phyloP scores from a whole-genome alignment of 2,113 vertebrate genomes.

The Apistogramma diplotaenia region DNA sequence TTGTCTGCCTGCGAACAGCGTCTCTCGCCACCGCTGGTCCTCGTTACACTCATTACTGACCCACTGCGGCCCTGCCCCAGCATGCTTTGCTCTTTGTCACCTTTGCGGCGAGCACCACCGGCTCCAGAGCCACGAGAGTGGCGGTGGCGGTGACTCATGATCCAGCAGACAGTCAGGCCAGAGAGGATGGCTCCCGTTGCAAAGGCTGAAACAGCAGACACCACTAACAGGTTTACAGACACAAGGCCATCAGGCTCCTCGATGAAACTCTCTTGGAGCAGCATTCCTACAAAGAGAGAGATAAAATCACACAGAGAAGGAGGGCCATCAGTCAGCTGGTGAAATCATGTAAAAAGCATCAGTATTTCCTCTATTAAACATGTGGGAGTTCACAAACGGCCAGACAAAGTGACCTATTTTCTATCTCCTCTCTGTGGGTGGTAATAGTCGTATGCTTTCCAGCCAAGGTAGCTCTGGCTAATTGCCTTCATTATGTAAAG shows the following conservation, averaged over 20 bases:
- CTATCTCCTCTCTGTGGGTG: constrained; percentile 43
- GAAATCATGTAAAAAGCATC: constrained; percentile 22
- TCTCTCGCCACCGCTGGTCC: constrained; percentile 79
- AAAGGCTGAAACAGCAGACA: constrained; percentile 92
- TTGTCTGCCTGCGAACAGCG: constrained; percentile 75
- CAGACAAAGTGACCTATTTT: constrained; percentile 44
- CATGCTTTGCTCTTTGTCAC: constrained; percentile 88
- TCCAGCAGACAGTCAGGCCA: constrained; percentile 92
- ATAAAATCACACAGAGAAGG: constrained; percentile 22
- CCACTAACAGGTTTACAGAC: constrained; percentile 91
- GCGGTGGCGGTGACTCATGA: constrained; percentile 89
- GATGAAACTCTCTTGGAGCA: constrained; percentile 88
- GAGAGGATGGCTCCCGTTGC: constrained; percentile 91
- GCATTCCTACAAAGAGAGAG: constrained; percentile 44
- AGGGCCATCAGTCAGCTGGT: constrained; percentile 11
- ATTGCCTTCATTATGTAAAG: constrained; percentile 79
- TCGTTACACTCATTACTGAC: constrained; percentile 91
- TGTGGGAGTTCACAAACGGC: constrained; percentile 39
- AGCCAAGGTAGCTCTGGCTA: constrained; percentile 63
- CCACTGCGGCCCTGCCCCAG: constrained; percentile 84
- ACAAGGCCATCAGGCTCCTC: constrained; percentile 91
- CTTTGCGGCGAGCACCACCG: constrained; percentile 78
- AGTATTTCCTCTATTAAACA: constrained; percentile 47
- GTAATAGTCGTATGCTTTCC: constrained; percentile 34
- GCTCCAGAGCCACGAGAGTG: constrained; percentile 58